A percentile compares a stretch with the other conserved stretches of the same genome.
Conservation (phyloP, 2,797 vertebrate genomes). For the Sebastes steindachneri region DNA sequence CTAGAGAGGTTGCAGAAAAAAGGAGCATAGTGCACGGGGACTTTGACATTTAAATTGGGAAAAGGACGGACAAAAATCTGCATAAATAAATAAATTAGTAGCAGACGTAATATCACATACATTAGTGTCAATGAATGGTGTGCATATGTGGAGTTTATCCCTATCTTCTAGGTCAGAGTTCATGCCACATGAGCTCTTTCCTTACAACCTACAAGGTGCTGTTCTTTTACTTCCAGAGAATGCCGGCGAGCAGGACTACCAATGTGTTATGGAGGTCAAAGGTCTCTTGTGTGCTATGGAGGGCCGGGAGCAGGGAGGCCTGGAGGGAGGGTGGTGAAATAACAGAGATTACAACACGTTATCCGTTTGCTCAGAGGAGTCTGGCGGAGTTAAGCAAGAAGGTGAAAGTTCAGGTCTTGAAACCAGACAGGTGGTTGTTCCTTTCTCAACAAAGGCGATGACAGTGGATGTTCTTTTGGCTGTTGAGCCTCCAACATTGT, state of each 20-base stretch:
- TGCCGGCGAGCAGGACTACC: neutral
- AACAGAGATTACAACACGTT: slow-evolving; percentile 36
- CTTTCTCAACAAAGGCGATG: slow-evolving; percentile 1
- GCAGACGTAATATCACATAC: neutral
- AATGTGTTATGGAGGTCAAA: slow-evolving; percentile 32
- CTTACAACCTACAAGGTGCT: neutral
- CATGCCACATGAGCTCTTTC: neutral
- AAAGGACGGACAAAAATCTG: neutral
- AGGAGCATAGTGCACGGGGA: too few relatives aligned
- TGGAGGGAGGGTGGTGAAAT: neutral
- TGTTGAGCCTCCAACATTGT: neutral
- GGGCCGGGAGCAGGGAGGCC: neutral
- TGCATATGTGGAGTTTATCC: neutral
- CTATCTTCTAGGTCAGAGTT: slow-evolving; percentile 32
- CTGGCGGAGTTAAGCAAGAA: slow-evolving; percentile 40
- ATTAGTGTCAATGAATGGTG: neutral
- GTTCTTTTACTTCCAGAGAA: slow-evolving; percentile 4
- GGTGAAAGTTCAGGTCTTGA: slow-evolving; percentile 61
- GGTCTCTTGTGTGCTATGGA: slow-evolving; percentile 15
- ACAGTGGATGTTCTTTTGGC: neutral
- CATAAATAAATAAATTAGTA: neutral
- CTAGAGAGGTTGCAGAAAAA: neutral
- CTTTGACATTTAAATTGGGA: neutral
- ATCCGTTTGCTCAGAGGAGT: slow-evolving; percentile 33
- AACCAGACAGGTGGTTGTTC: slow-evolving; percentile 5